Base-by-base conservation (phyloP, 2,888 invertebrate genomes). In the Augochlorella aurata region DNA sequence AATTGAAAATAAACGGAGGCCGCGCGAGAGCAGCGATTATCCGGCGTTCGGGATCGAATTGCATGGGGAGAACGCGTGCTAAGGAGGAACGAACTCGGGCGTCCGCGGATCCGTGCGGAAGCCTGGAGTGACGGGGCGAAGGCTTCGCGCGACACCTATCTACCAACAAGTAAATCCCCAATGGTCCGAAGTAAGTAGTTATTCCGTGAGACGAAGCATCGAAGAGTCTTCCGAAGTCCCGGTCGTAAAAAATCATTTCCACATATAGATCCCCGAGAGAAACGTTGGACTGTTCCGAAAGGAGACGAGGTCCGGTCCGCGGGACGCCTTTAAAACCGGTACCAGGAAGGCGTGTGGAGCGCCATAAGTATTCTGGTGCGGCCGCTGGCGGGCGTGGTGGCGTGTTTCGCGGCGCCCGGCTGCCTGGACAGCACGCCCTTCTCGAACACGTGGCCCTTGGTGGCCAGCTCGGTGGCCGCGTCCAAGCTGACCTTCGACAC, bases 311-410 rank as follows among this genome's bases (percentile, higher is more conserved):
- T 21, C 54, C 14, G 21, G 14, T 14, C 0, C 14, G 54, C 24
- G 54, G 4, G 14, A 58, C 2, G 69, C 44, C 63, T 67, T 89
- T 89, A 93, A 84, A 92, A 93, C 74, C 92, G 90, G 79, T 93
- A 93, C 93, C 93, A 93, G 78, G 93, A 92, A 8, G 93, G 93
- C 79, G 89, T 92, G 73, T 93, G 91, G 12, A 93, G 89, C 0
- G 93, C 93, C 89, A 93, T 92, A 45, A 93, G 88, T 80, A 93
- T 93, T 87, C 90, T 92, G 74, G 93, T 93, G 44, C 92, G 92
- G 9, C 93, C 93, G 29, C 90, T 91, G 3, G 93, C 90, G 0
- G 93, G 92, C n/a, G 90, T 82, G 1, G 81, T 73, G 12, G 90
- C 90, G 83, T 93, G 92, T 68, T 91, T 90, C 50, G 90, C 80